Evolutionary conservation across 2,888 invertebrate species (phyloP), one percentile per base, ranked within the genome.

Genomic region (Temnothorax unifasciatus): DNA sequence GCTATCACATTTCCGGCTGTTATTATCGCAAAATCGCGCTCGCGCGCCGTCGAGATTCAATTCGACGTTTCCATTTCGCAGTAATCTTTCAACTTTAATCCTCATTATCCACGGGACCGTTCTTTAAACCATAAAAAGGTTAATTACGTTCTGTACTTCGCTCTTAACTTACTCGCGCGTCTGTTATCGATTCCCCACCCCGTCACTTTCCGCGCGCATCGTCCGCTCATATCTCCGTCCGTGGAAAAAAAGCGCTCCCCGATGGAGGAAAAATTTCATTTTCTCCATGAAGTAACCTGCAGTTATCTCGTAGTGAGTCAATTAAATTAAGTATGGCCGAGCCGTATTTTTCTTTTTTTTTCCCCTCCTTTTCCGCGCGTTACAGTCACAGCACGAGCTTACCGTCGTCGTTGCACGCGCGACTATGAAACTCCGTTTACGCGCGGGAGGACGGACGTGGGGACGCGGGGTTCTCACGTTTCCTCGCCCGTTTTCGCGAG

Each of bases 141-240:
- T 81, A 81, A 81, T 81, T 81, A 81, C 79, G 71, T 81, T 81
- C 73, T 59, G 79, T 81, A 81, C 73, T 25, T 50, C 47, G 59
- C 73, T 50, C 73, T 50, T 81, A 81, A 73, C 79, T 73, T 59
- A 59, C 73, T 59, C 73, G 73, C 47, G 66, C 59, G 79, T 81
- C 73, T 73, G 73, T 61, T 81, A 81, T 81, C 73, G 79, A 81
- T 81, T 61, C 79, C 18, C 73, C 38, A 21, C 38, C n/a, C 73
- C 34, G 59, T 73, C 79, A 61, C 73, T 79, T 38, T 38, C 59
- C 8, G 18, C 13, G 21, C 11, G 21, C 11, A 8, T 9, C 44
- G 64, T 50, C 73, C 73, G 73, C 34, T 59, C 73, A n/a, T 29
- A 68, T 59, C 57, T 34, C 34, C 44, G 21, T 15, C 15, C 15